Percentiles rank a stretch among this genome's conserved stretches.
These are phyloP conservation scores for Drosophila robusta DNA, from an alignment of 2,888 invertebrate species.

Conservation along the genomic window DNA sequence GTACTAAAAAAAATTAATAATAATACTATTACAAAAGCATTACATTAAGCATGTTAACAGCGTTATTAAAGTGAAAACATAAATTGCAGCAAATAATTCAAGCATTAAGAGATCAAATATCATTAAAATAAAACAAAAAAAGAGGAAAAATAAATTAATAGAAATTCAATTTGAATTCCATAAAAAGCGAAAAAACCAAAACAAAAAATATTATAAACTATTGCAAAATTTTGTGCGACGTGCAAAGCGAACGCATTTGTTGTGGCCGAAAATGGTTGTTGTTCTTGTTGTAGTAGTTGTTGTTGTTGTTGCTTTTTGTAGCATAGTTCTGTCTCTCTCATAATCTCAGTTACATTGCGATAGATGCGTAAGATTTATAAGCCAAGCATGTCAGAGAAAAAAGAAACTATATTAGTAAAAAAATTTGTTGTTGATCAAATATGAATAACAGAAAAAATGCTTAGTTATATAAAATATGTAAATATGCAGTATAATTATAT, in stretches of 20 bases:
- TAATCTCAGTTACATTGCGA: slow-evolving; percentile 72
- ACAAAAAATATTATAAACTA: slow-evolving; percentile 46
- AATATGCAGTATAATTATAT: not conserved
- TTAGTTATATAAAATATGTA: slow-evolving; percentile 15
- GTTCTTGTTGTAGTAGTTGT: slow-evolving; percentile 34
- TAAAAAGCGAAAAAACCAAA: slow-evolving; percentile 28
- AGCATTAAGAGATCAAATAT: slow-evolving; percentile 69
- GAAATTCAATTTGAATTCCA: slow-evolving; percentile 56
- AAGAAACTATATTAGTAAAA: slow-evolving; percentile 84
- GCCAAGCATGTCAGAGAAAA: slow-evolving; percentile 84
- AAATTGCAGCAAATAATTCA: slow-evolving; percentile 66
- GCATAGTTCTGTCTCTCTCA: slow-evolving; percentile 33
- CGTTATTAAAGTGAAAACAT: slow-evolving; percentile 65
- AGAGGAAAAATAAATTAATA: slow-evolving; percentile 31
- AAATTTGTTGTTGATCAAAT: slow-evolving; percentile 66
- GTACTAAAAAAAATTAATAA: slow-evolving; percentile 40
- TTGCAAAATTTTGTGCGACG: slow-evolving; percentile 74
- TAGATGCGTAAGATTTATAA: slow-evolving; percentile 76
- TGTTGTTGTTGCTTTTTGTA: slow-evolving; percentile 20
- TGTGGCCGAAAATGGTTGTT: slow-evolving; percentile 65
- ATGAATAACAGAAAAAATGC: slow-evolving; percentile 17
- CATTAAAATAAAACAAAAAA: slow-evolving; percentile 30
- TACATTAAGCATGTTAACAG: slow-evolving; percentile 63
- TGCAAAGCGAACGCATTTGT: slow-evolving; percentile 44
- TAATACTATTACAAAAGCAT: slow-evolving; percentile 53